Evolutionary conservation across 2,113 vertebrate genomes (phyloP), one percentile per base, ranked within the genome.

Genomic region (Trematomus loennbergii): DNA sequence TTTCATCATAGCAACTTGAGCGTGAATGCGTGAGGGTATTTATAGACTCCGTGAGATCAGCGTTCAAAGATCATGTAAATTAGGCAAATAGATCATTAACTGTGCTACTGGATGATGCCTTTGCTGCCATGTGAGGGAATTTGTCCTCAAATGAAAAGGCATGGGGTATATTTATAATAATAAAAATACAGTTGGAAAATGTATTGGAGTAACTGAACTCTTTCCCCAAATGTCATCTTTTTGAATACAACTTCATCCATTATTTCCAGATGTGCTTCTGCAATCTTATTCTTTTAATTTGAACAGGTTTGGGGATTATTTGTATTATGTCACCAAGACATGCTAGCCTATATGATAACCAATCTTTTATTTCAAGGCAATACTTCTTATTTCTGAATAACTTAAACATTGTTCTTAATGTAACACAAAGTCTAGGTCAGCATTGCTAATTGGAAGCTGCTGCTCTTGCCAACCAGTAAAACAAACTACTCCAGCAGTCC

Each of bases 11-110:
- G 60, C 62, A 79, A 78, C 17, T 74, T 79, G 76, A 85, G 84
- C 64, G 45, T 87, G 73, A 89, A 70, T 33, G 57, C 25, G 66
- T 68, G 46, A 36, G 67, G 71, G 60, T 91, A 90, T 90, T 89
- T 90, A 84, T 91, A 82, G 79, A 60, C 22, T 3, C 58, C 4
- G 55, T 75, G 86, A 87, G 86, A 85, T 79, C 66, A 74, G 33
- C 33, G 16, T 62, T 65, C 22, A 75, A 81, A 76, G 69, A 74
- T 82, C 25, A 71, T 55, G 68, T n/a, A 54, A 81, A 78, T 70
- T 8, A 78, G 46, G 5, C 12, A 65, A 69, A 63, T 8, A 43
- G 53, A 68, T 22, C 4, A 63, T 62, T 65, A 12, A 22, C 33
- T 20, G 43, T 59, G 61, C 46, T 78, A 8, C 22, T 59, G 25